Evolutionary conservation across 2,888 invertebrate genomes (phyloP), one percentile per base, ranked within the genome.

Genomic region (Panzeria rudis): DNA sequence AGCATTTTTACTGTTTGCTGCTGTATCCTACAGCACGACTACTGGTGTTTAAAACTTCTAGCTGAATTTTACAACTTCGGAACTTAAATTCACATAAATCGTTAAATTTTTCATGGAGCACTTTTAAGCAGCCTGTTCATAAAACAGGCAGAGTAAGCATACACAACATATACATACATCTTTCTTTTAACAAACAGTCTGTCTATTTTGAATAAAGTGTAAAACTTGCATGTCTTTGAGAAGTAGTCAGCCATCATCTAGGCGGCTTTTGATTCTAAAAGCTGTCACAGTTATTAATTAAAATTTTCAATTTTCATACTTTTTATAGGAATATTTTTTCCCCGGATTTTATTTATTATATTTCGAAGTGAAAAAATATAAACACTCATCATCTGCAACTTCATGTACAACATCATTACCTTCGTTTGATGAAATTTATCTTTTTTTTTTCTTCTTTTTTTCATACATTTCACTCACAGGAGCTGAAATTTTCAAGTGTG

Each of bases 221-320:
- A 52, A 62, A 38, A 50, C 25, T 52, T 50, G 11, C 20, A 62
- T 52, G 50, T 38, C 38, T 62, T 38, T 64, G 59, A 8, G 32
- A n/a, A 52, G 52, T 44, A 44, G 68, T 75, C 61, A 62, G 54
- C 5, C 64, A 44, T 35, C 7, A 50, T 13, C 54, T 9, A 8
- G 23, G 1, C 29, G 11, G n/a, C 35, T 62, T 29, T 73, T 68
- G 3, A 20, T 66, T 68, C 38, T 41, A 69, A 68, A 73, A 73
- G 64, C 64, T 82, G 85, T 75, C 85, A 82, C 32, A 78, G 82
- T 82, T 82, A 85, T 85, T 85, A 85, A 85, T 85, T 85, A 85
- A 82, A 82, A 75, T 66, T 80, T 85, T 81, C 68, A 84, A 77
- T 84, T 84, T 84, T 81, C 61, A 61, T 68, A 52, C 68, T 68